Evolutionary conservation across 2,113 vertebrate species (phyloP).

Genomic region (Acrocephalus arundinaceus): DNA sequence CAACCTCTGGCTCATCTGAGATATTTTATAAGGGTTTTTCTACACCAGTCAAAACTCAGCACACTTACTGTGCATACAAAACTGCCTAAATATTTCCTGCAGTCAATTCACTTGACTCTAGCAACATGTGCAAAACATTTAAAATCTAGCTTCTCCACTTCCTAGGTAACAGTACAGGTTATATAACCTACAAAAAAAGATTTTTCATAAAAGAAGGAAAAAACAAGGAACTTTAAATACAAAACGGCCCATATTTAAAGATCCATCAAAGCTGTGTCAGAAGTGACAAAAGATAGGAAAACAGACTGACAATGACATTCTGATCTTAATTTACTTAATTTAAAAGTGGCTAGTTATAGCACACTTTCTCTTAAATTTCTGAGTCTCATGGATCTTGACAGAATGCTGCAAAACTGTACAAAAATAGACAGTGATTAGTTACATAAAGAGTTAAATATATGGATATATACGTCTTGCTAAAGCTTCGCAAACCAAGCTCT

Average conservation of each 20-base stretch:
- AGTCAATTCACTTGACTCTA: not conserved
- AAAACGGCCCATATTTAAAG: conserved; percentile 38
- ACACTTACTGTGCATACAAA: not conserved
- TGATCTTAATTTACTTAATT: conserved; percentile 31
- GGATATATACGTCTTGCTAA: not conserved
- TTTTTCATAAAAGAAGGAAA: conserved; percentile 7
- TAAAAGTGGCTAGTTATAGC: not conserved
- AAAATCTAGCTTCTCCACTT: not conserved
- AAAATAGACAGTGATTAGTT: not conserved
- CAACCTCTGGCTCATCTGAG: not conserved
- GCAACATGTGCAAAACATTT: conserved; percentile 22
- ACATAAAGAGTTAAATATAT: not conserved
- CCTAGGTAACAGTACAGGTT: conserved; percentile 1
- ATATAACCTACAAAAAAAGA: conserved; percentile 18
- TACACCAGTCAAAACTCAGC: conserved; percentile 26
- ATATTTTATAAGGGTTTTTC: not conserved
- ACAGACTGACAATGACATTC: conserved; percentile 23
- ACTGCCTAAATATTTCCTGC: conserved; percentile 37
- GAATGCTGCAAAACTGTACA: not conserved
- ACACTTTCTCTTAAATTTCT: not conserved
- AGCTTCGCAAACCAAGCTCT: not conserved
- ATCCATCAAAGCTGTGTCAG: conserved; percentile 36
- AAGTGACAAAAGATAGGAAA: conserved; percentile 12
- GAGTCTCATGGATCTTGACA: not conserved
- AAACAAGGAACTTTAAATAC: conserved; percentile 45